phyloP scores from a whole-genome alignment of 2,888 invertebrate genomes.

The Byasa hedistus region DNA sequence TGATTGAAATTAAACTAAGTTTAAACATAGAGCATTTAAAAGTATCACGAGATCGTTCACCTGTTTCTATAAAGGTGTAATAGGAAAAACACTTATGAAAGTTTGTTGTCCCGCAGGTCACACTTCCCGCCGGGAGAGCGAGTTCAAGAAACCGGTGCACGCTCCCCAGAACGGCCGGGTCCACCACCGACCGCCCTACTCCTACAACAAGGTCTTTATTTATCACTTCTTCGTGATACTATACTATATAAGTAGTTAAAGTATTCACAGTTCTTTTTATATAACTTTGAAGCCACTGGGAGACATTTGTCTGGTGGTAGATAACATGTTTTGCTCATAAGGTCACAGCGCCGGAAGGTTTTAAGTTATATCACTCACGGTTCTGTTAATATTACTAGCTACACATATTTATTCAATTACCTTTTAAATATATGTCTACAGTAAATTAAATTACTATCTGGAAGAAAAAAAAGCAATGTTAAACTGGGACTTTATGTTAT shows the following conservation, averaged over 20 bases:
- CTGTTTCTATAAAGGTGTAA: not conserved
- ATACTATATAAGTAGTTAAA: too few species aligned
- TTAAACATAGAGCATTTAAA: too few species aligned
- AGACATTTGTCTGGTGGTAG: too few species aligned
- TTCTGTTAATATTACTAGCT: too few species aligned
- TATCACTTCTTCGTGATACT: not conserved
- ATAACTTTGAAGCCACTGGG: too few species aligned
- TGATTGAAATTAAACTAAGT: too few species aligned
- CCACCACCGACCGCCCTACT: slow-evolving; percentile 63
- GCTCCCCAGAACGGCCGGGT: slow-evolving; percentile 73
- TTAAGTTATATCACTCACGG: too few species aligned
- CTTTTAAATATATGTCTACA: not conserved
- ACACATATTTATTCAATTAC: too few species aligned
- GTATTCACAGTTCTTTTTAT: too few species aligned
- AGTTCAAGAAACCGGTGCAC: slow-evolving; percentile 83
- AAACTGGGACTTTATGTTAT: not conserved
- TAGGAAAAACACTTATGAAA: slow-evolving; percentile 28
- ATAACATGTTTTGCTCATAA: too few species aligned
- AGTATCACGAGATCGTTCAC: not conserved
- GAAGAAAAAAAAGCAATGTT: not conserved
- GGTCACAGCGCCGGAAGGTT: too few species aligned
- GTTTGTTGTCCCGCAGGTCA: slow-evolving; percentile 60
- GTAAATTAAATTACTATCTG: not conserved
- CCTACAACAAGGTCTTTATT: slow-evolving; percentile 63
- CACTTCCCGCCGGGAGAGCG: slow-evolving; percentile 77